phyloP scores from a whole-genome alignment of 2,113 vertebrate genomes.

The Penelope pileata region DNA sequence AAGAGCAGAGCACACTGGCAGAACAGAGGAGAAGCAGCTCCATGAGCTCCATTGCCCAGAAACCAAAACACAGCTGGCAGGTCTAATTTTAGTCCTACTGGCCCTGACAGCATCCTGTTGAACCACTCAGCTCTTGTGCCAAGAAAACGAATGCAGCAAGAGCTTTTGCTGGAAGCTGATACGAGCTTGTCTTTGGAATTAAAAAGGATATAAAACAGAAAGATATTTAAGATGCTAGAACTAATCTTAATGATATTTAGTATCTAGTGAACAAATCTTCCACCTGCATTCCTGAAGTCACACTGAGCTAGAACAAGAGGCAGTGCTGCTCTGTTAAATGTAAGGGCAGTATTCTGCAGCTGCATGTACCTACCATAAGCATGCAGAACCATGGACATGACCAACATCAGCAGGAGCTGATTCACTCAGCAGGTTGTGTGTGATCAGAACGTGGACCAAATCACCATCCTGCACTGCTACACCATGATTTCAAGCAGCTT shows the following conservation, averaged over 20 bases:
- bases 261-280: neutral
- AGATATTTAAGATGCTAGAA: neutral
- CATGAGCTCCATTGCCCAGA: neutral
- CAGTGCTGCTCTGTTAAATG: neutral
- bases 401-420: neutral
- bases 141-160: neutral
- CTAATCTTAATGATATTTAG: neutral
- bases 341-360: neutral
- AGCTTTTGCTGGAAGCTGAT: neutral
- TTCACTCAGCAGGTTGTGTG: neutral
- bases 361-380: neutral
- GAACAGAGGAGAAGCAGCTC: neutral
- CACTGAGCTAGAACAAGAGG: neutral
- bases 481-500: neutral
- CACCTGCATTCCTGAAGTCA: neutral
- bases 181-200: neutral
- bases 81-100: neutral
- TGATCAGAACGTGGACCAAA: neutral
- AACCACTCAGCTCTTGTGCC: neutral
- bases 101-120: neutral
- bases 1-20: neutral
- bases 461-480: neutral
- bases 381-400: neutral
- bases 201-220: neutral
- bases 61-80: slow-evolving; percentile 20